Evolutionary conservation across 2,113 vertebrate genomes (phyloP).

Genomic region (Microcebus tavaratra): DNA sequence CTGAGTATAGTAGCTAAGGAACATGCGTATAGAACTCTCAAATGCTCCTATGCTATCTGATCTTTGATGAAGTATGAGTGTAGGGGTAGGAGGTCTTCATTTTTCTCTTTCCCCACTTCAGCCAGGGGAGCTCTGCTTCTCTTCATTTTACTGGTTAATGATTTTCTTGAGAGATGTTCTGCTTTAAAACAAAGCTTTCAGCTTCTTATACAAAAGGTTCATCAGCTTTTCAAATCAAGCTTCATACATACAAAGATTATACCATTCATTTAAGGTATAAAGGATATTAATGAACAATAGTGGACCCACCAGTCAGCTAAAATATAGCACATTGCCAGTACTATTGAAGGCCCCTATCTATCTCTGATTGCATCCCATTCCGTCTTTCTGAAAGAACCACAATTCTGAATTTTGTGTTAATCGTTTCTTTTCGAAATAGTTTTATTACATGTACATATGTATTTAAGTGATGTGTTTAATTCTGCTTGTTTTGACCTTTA

Average conservation of each 20-base stretch:
- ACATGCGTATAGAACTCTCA: background rate
- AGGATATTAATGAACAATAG: background rate
- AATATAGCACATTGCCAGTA: background rate
- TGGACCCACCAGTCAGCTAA: background rate
- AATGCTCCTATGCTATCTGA: background rate
- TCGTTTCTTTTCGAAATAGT: background rate
- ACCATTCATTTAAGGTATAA: background rate
- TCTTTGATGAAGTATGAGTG: background rate
- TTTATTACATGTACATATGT: background rate
- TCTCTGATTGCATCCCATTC: background rate
- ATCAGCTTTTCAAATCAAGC: conserved; percentile 4
- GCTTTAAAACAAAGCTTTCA: conserved; percentile 1
- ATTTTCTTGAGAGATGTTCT: background rate
- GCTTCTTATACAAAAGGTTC: background rate
- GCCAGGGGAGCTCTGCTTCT: background rate
- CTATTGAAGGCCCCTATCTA: rapidly evolving
- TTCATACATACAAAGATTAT: background rate
- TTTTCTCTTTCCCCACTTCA: background rate
- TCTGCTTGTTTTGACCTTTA: background rate
- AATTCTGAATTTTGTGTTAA: background rate
- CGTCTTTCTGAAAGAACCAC: background rate
- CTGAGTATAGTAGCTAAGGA: background rate
- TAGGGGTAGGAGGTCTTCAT: background rate
- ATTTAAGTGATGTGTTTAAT: background rate
- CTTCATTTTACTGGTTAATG: background rate